Evolutionary conservation across 2,113 vertebrate species (phyloP).

Genomic region (Petromus typicus): DNA sequence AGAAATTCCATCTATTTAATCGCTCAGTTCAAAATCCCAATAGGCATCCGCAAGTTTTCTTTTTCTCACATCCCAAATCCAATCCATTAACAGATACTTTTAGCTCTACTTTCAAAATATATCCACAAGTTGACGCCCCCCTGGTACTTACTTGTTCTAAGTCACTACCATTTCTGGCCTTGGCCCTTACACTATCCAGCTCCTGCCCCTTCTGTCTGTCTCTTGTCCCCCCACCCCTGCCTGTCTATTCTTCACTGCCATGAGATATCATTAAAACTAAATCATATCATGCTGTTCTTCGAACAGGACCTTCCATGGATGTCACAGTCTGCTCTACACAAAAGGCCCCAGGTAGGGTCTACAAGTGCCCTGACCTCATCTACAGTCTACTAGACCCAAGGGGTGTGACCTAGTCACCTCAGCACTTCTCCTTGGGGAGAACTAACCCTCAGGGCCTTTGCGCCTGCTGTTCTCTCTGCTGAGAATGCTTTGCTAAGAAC

Average conservation of each 20-base stretch:
- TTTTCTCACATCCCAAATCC: not conserved
- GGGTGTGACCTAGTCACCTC: not conserved
- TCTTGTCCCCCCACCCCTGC: rapidly evolving
- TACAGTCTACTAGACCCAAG: no score
- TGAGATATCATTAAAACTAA: not conserved
- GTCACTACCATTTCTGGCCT: not conserved
- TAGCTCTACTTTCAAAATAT: not conserved
- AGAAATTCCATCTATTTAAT: constrained; percentile 55
- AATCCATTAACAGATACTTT: constrained; percentile 35
- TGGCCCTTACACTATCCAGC: not conserved
- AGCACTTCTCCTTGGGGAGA: not conserved
- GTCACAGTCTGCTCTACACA: not conserved
- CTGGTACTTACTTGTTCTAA: not conserved
- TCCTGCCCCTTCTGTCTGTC: not conserved
- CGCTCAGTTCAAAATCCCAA: constrained; percentile 15
- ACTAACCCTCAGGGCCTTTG: not conserved
- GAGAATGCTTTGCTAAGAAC: not conserved
- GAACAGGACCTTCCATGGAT: not conserved
- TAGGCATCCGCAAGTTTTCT: not conserved
- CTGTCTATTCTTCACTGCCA: not conserved
- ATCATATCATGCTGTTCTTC: not conserved
- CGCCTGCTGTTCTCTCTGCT: not conserved
- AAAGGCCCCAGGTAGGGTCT: not conserved
- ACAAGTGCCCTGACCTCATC: not conserved
- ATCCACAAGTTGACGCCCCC: not conserved